A percentile compares a stretch with the other conserved stretches of the same genome.
These are phyloP conservation scores for Mesorhabditis sp. DNA, from an alignment of 2,888 invertebrate species.

Conservation along the genomic window DNA sequence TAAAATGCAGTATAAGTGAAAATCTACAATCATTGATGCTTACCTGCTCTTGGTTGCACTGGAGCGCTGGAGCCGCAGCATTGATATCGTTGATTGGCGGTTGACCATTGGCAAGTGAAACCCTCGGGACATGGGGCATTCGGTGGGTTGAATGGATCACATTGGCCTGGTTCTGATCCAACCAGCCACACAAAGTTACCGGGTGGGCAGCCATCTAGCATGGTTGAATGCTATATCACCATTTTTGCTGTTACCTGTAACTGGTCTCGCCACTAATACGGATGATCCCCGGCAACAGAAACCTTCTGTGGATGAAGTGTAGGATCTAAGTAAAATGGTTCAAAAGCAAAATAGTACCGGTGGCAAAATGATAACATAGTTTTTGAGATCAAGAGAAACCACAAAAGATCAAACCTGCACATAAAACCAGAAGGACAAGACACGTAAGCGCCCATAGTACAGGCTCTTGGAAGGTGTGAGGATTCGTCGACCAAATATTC, in stretches of 20 bases:
- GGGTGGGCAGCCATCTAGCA: constrained; percentile 35
- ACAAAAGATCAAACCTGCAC: constrained; percentile 15
- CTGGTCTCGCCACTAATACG: constrained; percentile 19
- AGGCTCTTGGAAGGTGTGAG: constrained; percentile 33
- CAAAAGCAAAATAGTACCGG: no score
- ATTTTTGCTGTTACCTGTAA: constrained; percentile 14
- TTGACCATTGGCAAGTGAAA: constrained; percentile 42
- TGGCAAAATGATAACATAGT: no score
- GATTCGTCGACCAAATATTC: constrained; percentile 36
- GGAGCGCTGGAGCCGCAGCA: constrained; percentile 38
- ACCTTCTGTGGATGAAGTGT: constrained; percentile 29
- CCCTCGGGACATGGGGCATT: constrained; percentile 48
- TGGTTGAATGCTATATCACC: neutral
- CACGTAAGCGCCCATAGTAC: constrained; percentile 39
- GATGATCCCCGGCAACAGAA: constrained; percentile 33
- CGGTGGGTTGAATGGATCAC: constrained; percentile 50
- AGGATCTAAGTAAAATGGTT: constrained; percentile 11
- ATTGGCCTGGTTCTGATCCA: constrained; percentile 30
- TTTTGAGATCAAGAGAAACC: no score
- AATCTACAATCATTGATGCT: neutral
- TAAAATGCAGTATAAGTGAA: neutral
- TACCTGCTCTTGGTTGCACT: constrained; percentile 14
- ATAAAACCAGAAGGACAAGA: constrained; percentile 36
- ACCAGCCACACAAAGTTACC: constrained; percentile 29
- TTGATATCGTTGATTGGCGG: constrained; percentile 32